A percentile compares a stretch with the other conserved stretches of the same genome.
Evolutionary conservation across 1,140 invertebrate genomes (phyloP).

Genomic region (Papilio polyxenes): DNA sequence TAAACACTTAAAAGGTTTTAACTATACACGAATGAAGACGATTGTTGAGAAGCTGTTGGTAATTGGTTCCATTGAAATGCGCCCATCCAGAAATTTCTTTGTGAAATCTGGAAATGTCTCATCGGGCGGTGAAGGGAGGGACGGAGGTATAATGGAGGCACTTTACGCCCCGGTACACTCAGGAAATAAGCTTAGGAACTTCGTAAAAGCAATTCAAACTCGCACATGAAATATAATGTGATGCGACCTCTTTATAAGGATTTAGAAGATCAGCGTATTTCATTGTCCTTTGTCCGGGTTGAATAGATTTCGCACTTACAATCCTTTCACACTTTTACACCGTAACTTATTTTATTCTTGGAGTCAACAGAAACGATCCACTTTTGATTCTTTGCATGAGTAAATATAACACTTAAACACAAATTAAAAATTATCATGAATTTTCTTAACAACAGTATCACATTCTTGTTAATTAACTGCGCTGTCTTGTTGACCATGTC

Average conservation of each 20-base stretch:
- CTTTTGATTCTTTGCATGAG: too few relatives aligned
- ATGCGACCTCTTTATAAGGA: conserved; percentile 74
- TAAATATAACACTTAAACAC: too few relatives aligned
- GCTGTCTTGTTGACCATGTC: conserved; percentile 21
- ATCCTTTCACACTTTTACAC: conserved; percentile 30
- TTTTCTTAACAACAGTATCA: not conserved
- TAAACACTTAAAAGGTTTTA: conserved; percentile 20
- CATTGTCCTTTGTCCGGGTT: conserved; percentile 29
- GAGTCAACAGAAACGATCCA: not conserved
- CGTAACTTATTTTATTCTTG: not conserved
- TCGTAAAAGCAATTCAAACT: conserved; percentile 78
- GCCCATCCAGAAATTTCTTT: conserved; percentile 74
- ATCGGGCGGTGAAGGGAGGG: conserved; percentile 59
- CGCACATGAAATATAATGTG: conserved; percentile 76
- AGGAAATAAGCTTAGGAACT: conserved; percentile 80
- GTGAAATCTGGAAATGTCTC: conserved; percentile 59
- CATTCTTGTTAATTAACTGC: conserved; percentile 11
- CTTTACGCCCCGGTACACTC: conserved; percentile 72
- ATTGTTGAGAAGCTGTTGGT: conserved; percentile 35
- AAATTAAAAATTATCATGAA: too few relatives aligned
- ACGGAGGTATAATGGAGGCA: conserved; percentile 71
- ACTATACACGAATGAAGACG: not conserved
- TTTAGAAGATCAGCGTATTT: conserved; percentile 62
- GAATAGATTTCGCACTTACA: conserved; percentile 9
- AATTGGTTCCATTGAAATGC: conserved; percentile 70